Evolutionary conservation across 1,140 invertebrate genomes (phyloP), one percentile per base, ranked within the genome.

Genomic region (Bacillus rossius): DNA sequence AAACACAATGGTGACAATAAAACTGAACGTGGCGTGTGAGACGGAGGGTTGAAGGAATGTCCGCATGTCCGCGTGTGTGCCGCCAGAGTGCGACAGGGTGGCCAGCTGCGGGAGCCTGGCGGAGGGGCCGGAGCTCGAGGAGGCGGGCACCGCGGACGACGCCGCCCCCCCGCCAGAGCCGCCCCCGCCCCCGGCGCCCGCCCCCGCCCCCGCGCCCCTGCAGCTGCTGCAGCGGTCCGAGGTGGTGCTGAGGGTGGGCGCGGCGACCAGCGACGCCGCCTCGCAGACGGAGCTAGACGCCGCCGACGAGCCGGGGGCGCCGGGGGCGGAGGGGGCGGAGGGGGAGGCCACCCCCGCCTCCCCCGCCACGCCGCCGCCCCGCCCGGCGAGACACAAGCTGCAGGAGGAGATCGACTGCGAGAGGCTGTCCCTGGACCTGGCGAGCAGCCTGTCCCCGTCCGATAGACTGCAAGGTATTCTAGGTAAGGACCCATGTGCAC

Each of bases 341-440:
- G 13, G 17, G 17, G 23, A 19, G 19, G 8, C 29, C 19, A 14
- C 58, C 41, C 20, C 61, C n/a, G 56, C 59, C 37, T 61, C 61
- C 23, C 54, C 59, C 5, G 54, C 38, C 42, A 3, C 54, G 10
- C 60, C 14, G 42, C 61, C 58, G 14, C 4, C 29, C 10, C 10
- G 29, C 10, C 51, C 60, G 52, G 53, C 59, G 42, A 73, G 73
- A 50, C 74, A 75, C 73, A 86, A 86, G 50, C 74, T 85, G 14
- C 80, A 84, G 49, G 89, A 91, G 67, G 90, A 92, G 72, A 79
- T 91, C 56, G 89, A 91, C 61, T 91, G 87, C 74, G 89, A 92
- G 64, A 77, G 84, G 63, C 76, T 90, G 52, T 87, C 86, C 19
- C 71, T 84, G 60, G 86, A 91, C 67, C 77, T 92, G 43, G 84